Evolutionary conservation across 2,113 vertebrate genomes (phyloP), one percentile per base, ranked within the genome.

Genomic region (Ardeotis arabs): DNA sequence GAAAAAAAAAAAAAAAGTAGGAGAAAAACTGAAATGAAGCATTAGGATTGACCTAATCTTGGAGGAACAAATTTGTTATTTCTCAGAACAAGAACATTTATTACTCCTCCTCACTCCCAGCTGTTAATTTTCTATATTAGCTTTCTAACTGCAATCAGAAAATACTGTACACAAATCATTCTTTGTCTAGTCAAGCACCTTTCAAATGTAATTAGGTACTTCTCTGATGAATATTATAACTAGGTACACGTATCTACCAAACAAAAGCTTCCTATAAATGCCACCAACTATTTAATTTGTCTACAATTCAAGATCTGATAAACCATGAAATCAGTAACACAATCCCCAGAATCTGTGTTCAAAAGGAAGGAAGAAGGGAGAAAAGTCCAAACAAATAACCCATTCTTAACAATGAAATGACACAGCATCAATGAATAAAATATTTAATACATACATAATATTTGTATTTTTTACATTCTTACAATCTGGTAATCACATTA

Each of bases 401-500:
- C 10, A 17, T 27, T 22, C 21, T 64, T 63, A 80, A 44, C 13
- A 87, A 53, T 12, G 33, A 44, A 69, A 89, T 1, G 3, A 41
- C 12, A 76, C 8, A 68, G 9, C 18, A n/a, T 27, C 19, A n/a
- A 20, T 49, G 16, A 92, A 76, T 68, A 47, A 60, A 83, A 41
- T 68, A n/a, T 44, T 84, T 53, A 91, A 62, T 52, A 60, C 1
- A 20, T 50, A 14, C 6, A 63, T 85, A 92, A 89, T 55, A 89
- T 52, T 81, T 88, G 44, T 35, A 22, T 39, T 78, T 96, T 93
- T 97, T 93, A 93, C 12, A 35, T 74, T 63, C 89, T 45, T 55
- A 31, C 60, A 90, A 95, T 90, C 86, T 94, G 49, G 56, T 79
- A 97, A 96, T 95, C 80, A 80, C 56, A 88, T 84, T 80, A 93